Evolutionary conservation across 2,888 invertebrate species (phyloP), one percentile per base, ranked within the genome.

Genomic region (Sepiola atlantica): DNA sequence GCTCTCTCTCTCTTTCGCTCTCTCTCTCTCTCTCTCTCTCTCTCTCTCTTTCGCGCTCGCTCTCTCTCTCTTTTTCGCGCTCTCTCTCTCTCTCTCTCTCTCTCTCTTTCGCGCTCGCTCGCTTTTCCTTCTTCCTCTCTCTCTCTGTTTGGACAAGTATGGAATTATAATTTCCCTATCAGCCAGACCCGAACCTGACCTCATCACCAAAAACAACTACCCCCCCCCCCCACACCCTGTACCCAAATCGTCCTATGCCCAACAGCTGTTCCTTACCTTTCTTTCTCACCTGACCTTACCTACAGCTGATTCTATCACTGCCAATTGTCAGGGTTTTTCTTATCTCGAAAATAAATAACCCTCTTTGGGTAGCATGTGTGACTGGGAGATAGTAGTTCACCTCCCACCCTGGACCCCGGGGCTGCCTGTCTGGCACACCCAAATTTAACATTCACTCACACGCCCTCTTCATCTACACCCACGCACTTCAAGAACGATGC

Each of bases 61-160:
- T n/a, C n/a, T n/a, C 4, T 10, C 3, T 28, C n/a, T 28, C n/a
- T 10, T 3, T n/a, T 10, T n/a, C n/a, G 2, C n/a, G 2, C 8
- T n/a, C 77, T n/a, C 10, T 10, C 77, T 77, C 77, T 24, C n/a
- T 10, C 6, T 77, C n/a, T n/a, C 77, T 77, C 77, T 77, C 8
- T 77, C 77, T 77, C 10, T 10, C n/a, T 24, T n/a, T 10, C 10
- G 3, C 6, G 2, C 77, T 77, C 77, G n/a, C n/a, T n/a, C n/a
- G 24, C 8, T 8, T 77, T 8, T 77, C 77, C 8, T n/a, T 77
- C 77, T 77, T n/a, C n/a, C 77, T 77, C 77, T 10, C 3, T 77
- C 77, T 77, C 77, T n/a, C 16, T n/a, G 4, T 18, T 2, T 1
- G 12, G 77, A 77, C n/a, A n/a, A n/a, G n/a, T 32, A n/a, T 32